phyloP scores from a whole-genome alignment of 2,113 vertebrate species.

The Columbina picui region DNA sequence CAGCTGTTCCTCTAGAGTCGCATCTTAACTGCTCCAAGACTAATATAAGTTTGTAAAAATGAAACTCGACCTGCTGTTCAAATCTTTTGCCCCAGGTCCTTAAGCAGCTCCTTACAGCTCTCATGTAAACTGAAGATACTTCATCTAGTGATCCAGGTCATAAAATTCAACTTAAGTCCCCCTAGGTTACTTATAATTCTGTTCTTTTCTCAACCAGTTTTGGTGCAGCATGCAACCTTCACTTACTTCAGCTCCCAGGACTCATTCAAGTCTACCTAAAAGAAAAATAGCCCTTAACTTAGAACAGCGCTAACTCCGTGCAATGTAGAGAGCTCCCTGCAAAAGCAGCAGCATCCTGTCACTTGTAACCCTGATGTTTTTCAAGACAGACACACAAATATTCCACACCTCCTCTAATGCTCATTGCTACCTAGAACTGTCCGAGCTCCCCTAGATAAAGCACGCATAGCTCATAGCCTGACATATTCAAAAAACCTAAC shows the following conservation, averaged over 20 bases:
- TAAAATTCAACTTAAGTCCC: background rate
- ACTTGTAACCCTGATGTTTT: background rate
- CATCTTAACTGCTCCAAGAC: background rate
- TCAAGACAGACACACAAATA: background rate
- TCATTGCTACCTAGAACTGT: background rate
- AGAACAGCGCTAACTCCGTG: background rate
- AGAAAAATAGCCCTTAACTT: background rate
- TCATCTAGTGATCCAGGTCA: background rate
- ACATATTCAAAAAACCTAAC: background rate
- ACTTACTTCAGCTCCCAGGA: background rate
- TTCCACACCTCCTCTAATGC: background rate
- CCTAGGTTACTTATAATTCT: background rate
- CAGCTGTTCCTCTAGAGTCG: background rate
- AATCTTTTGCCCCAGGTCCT: background rate
- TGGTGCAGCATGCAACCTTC: background rate
- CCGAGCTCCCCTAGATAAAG: background rate
- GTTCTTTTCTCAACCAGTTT: background rate
- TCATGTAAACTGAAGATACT: background rate
- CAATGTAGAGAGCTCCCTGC: background rate
- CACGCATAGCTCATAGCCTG: rapidly evolving
- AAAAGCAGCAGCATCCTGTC: background rate
- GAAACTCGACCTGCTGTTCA: background rate
- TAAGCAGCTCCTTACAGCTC: background rate
- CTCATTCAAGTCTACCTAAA: background rate
- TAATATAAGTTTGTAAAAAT: background rate